Conservation (phyloP, 2,797 vertebrate genomes). For the Sibirionetta formosa region DNA sequence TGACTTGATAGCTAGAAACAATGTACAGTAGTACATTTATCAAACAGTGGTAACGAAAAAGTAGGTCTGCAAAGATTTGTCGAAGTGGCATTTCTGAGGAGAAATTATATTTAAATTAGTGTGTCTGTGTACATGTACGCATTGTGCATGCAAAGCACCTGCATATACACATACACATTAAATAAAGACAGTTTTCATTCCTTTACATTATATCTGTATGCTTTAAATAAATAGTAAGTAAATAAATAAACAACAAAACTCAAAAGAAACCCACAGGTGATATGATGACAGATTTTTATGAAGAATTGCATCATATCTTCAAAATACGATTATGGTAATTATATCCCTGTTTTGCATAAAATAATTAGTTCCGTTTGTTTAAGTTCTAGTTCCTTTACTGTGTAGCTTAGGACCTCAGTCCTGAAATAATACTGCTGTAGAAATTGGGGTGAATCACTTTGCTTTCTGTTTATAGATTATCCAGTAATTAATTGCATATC, state of each 20-base stretch:
- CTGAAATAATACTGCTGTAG: background rate
- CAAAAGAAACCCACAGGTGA: background rate
- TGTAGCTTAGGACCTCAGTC: background rate
- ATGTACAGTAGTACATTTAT: constrained; percentile 31
- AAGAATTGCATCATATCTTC: background rate
- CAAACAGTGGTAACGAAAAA: constrained; percentile 5
- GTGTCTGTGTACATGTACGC: background rate
- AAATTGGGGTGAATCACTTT: background rate
- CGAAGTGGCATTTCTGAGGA: background rate
- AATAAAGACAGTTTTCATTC: background rate
- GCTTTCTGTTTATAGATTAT: background rate
- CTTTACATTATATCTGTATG: background rate
- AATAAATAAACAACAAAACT: background rate
- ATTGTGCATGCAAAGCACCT: background rate
- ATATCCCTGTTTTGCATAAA: background rate
- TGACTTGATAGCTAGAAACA: background rate
- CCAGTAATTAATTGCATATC: background rate
- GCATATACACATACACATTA: background rate
- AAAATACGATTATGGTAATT: background rate
- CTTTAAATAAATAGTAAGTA: background rate
- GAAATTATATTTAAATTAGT: background rate
- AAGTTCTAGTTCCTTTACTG: background rate
- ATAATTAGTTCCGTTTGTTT: background rate
- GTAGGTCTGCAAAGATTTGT: background rate
- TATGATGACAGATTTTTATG: background rate